A percentile compares a stretch with the other conserved stretches of the same genome.
phyloP scores from a whole-genome alignment of 2,113 vertebrate species.

The Anthoscopus minutus region DNA sequence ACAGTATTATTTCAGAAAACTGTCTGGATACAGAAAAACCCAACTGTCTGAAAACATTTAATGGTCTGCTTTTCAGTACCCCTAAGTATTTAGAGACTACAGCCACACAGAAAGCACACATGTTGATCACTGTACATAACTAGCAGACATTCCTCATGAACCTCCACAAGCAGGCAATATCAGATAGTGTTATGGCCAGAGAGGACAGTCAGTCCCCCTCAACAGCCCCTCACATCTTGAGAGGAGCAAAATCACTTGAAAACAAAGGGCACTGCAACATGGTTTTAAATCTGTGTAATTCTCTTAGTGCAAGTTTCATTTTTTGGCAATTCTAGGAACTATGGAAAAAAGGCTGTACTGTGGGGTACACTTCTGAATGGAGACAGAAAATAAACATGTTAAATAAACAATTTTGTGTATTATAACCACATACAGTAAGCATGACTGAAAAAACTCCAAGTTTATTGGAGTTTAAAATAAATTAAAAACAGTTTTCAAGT shows the following conservation, averaged over 20 bases:
- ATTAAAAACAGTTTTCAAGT: too few relatives aligned
- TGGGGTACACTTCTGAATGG: background rate
- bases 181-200: background rate
- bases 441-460: background rate
- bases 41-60: background rate
- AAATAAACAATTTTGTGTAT: background rate
- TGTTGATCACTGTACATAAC: background rate
- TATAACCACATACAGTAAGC: background rate
- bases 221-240: background rate
- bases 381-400: background rate
- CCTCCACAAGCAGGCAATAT: background rate
- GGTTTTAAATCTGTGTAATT: background rate
- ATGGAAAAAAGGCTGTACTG: background rate
- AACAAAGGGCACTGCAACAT: background rate
- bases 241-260: background rate
- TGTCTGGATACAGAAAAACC: background rate
- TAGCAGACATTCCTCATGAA: background rate
- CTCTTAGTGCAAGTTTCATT: background rate
- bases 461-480: too few relatives aligned
- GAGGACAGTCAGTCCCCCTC: background rate
- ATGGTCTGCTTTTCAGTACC: background rate
- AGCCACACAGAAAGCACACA: background rate
- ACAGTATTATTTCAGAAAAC: background rate
- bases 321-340: background rate
- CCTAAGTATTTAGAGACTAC: background rate